phyloP scores from a whole-genome alignment of 2,888 invertebrate genomes.

The Pseudococcus longispinus region DNA sequence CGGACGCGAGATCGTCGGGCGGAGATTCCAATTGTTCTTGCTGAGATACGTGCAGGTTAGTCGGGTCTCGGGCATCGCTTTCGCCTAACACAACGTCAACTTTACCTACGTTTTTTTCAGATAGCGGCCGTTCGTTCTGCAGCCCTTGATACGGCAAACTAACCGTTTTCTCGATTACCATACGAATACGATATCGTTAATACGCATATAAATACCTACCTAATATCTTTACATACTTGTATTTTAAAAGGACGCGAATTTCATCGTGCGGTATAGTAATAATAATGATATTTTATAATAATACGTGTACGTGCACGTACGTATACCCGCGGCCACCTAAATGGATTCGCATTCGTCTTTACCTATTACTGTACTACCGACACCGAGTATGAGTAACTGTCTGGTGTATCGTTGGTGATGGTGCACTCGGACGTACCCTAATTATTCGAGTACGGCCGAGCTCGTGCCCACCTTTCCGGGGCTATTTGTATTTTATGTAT shows the following conservation, averaged over 20 bases:
- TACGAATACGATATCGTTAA: background rate
- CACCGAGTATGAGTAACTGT: too few species aligned
- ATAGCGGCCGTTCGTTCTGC: background rate
- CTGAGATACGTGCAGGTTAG: background rate
- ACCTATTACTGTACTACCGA: too few species aligned
- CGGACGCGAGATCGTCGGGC: constrained; percentile 68
- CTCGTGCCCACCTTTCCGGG: background rate
- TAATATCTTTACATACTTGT: background rate
- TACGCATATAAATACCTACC: background rate
- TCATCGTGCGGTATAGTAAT: too few species aligned
- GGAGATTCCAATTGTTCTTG: constrained; percentile 58
- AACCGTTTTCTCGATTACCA: background rate
- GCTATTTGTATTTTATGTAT: background rate
- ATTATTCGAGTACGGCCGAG: background rate
- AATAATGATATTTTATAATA: too few species aligned
- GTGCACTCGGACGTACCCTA: too few species aligned
- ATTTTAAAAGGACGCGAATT: too few species aligned
- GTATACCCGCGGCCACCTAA: too few species aligned
- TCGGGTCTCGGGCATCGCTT: background rate
- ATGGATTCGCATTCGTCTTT: too few species aligned
- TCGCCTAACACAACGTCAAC: background rate
- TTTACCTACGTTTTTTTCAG: background rate
- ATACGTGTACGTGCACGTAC: too few species aligned
- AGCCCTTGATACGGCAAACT: background rate
- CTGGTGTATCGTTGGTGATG: too few species aligned